These are phyloP conservation scores for Melieria omissa DNA, from an alignment of 2,888 invertebrate genomes.

Conservation along the genomic window DNA sequence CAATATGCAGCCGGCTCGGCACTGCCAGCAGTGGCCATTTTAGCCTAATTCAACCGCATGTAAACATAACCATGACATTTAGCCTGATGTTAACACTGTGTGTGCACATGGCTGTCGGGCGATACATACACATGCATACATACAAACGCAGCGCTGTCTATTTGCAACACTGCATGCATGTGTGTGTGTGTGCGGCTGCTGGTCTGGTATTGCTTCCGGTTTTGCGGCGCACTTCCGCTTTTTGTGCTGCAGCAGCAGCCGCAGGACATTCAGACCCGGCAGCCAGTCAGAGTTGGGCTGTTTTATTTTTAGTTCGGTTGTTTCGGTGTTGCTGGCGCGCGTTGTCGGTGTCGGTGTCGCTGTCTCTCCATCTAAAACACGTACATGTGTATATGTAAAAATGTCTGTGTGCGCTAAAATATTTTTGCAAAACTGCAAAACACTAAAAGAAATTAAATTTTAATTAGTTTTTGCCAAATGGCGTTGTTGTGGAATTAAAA, in stretches of 20 bases:
- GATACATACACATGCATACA: slow-evolving; percentile 10
- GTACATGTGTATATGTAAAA: slow-evolving; percentile 21
- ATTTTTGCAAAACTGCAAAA: slow-evolving; percentile 31
- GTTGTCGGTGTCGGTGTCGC: neutral
- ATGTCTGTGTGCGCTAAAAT: neutral
- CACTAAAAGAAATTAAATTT: slow-evolving; percentile 36
- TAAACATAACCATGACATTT: slow-evolving; percentile 64
- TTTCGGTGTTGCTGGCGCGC: slow-evolving; percentile 12
- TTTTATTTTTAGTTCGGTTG: slow-evolving; percentile 5
- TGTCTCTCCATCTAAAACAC: neutral
- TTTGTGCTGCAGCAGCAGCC: neutral
- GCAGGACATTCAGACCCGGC: neutral
- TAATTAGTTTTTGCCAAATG: slow-evolving; percentile 31
- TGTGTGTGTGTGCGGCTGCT: neutral
- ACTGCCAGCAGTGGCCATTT: slow-evolving; percentile 7
- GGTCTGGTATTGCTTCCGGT: slow-evolving; percentile 20
- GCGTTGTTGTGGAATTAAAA: slow-evolving; percentile 1
- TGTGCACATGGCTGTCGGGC: too few relatives aligned
- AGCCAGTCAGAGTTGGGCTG: neutral
- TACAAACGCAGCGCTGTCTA: slow-evolving; percentile 15
- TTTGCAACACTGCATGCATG: neutral
- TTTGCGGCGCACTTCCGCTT: slow-evolving; percentile 27
- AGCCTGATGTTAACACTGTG: slow-evolving; percentile 47
- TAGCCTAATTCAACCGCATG: slow-evolving; percentile 58
- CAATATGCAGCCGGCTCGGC: too few relatives aligned